Evolutionary conservation across 2,113 vertebrate genomes (phyloP).

Genomic region (Craseonycteris thonglongyai): DNA sequence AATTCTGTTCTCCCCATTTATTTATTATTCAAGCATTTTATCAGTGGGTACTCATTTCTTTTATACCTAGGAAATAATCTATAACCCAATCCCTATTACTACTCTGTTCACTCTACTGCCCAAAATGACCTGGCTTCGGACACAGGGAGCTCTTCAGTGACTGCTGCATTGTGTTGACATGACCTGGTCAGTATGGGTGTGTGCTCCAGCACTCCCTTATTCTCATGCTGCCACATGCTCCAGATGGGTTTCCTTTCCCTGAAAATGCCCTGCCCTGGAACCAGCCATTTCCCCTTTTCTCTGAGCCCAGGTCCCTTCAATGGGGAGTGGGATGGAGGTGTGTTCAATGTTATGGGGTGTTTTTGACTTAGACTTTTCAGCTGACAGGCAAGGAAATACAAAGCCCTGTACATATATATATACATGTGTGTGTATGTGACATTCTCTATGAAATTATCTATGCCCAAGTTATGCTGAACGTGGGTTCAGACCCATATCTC

Average conservation of each 20-base stretch:
- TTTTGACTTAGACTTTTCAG: neutral
- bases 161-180: neutral
- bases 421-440: neutral
- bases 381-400: neutral
- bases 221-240: neutral
- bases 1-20: neutral
- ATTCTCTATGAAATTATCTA: neutral
- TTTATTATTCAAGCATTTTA: no score
- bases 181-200: neutral
- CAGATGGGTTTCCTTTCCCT: neutral
- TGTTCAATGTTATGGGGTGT: neutral
- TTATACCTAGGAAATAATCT: neutral
- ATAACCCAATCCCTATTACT: neutral
- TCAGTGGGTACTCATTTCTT: neutral
- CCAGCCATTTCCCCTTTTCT: neutral
- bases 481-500: neutral
- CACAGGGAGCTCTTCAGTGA: neutral
- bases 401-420: neutral
- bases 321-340: neutral
- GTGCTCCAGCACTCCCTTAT: neutral
- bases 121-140: neutral
- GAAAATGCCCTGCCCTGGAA: no score
- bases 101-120: neutral
- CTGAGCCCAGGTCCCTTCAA: neutral
- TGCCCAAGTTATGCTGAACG: neutral